Evolutionary conservation across 2,888 invertebrate genomes (phyloP).

Genomic region (Criorhina ranunculi): DNA sequence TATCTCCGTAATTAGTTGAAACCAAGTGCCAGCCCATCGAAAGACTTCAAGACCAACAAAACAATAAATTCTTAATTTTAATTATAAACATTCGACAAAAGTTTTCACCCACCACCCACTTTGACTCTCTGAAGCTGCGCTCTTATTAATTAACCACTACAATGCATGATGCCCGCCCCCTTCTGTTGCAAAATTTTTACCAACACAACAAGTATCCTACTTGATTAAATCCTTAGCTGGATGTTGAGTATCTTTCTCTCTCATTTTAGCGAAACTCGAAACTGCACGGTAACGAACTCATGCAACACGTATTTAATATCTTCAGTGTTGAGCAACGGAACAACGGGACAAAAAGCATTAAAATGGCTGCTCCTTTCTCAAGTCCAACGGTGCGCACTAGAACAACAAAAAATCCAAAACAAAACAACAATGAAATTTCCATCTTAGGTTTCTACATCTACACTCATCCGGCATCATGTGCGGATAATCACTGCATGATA

Average conservation of each 20-base stretch:
- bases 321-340: not conserved
- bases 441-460: conserved; percentile 33
- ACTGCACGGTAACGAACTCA: conserved; percentile 16
- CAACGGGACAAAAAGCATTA: not conserved
- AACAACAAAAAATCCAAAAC: conserved; percentile 4
- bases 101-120: not conserved
- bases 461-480: conserved; percentile 69
- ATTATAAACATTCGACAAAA: conserved; percentile 42
- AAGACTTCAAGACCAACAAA: conserved; percentile 6
- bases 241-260: not conserved
- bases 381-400: conserved; percentile 14
- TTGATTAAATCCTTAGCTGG: conserved; percentile 18
- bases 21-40: conserved; percentile 6
- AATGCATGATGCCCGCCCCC: conserved; percentile 25
- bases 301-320: not conserved
- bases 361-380: conserved; percentile 7
- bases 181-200: not conserved
- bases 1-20: conserved; percentile 30
- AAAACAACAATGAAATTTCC: conserved; percentile 19
- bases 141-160: conserved; percentile 42
- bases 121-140: not conserved
- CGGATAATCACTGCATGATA: conserved; percentile 65
- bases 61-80: conserved; percentile 50
- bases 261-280: not conserved
- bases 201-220: conserved; percentile 22